These are phyloP conservation scores for Polyergus mexicanus DNA, from an alignment of 1,140 invertebrate genomes.

Conservation along the genomic window DNA sequence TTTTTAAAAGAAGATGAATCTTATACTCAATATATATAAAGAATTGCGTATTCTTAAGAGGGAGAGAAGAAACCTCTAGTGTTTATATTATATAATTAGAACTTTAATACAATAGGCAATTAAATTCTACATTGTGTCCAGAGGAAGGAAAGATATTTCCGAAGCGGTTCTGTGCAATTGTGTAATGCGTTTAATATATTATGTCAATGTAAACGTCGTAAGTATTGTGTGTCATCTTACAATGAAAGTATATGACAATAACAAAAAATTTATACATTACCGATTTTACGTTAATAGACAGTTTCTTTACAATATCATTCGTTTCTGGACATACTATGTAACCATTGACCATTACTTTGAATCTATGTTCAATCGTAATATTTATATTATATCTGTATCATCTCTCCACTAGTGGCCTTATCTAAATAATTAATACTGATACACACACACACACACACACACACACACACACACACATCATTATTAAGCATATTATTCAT, in stretches of 20 bases:
- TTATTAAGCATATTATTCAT: constrained; percentile 76
- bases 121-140: constrained; percentile 67
- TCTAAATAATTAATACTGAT: constrained; percentile 81
- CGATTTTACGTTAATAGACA: constrained; percentile 12
- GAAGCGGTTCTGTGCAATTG: constrained; percentile 20
- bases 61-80: constrained; percentile 53
- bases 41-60: constrained; percentile 57
- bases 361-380: constrained; percentile 81
- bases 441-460: constrained; percentile 58
- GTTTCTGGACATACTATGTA: constrained; percentile 71
- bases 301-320: constrained; percentile 41
- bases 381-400: constrained; percentile 86
- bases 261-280: constrained; percentile 58
- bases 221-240: constrained; percentile 53
- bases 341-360: constrained; percentile 77
- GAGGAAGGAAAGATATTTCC: constrained; percentile 50
- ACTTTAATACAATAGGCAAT: constrained; percentile 67
- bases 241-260: constrained; percentile 74
- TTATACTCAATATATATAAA: constrained; percentile 61
- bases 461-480: constrained; percentile 72
- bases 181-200: constrained; percentile 11
- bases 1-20: constrained; percentile 72
- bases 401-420: constrained; percentile 85
- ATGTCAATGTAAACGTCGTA: constrained; percentile 32
- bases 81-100: constrained; percentile 68